Percentiles rank a stretch among this genome's conserved stretches.
These are phyloP conservation scores for Goniozus legneri DNA, from an alignment of 1,140 invertebrate genomes.

Conservation along the genomic window DNA sequence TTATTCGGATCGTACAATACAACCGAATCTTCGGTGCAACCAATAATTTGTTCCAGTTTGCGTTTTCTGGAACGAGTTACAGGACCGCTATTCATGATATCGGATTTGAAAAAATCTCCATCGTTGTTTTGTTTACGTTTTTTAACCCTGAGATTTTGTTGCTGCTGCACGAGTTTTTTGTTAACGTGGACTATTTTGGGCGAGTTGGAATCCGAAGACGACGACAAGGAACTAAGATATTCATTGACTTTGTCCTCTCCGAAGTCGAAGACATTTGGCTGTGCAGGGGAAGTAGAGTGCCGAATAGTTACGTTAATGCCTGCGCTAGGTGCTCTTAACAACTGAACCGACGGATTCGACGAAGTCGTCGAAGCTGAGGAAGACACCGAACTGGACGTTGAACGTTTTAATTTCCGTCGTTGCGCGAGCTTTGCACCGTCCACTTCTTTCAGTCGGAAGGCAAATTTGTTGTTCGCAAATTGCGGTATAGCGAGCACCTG, in stretches of 20 bases:
- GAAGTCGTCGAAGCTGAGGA: slow-evolving; percentile 45
- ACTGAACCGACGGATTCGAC: slow-evolving; percentile 28
- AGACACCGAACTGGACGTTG: slow-evolving; percentile 54
- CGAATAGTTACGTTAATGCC: slow-evolving; percentile 16
- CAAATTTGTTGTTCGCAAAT: slow-evolving; percentile 63
- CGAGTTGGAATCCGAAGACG: slow-evolving; percentile 44
- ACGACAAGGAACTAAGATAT: slow-evolving; percentile 55
- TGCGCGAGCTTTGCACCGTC: slow-evolving; percentile 67
- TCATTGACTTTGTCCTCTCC: slow-evolving; percentile 56
- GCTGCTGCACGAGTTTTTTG: slow-evolving; percentile 2
- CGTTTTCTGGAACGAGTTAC: slow-evolving; percentile 38
- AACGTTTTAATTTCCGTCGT: slow-evolving; percentile 62
- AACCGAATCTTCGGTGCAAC: slow-evolving; percentile 16
- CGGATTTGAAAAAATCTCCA: not conserved
- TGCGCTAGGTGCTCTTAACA: slow-evolving; percentile 25
- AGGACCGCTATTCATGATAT: slow-evolving; percentile 22
- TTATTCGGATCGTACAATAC: slow-evolving; percentile 17
- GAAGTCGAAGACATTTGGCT: slow-evolving; percentile 55
- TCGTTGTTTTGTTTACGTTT: slow-evolving; percentile 14
- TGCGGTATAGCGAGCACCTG: slow-evolving; percentile 32
- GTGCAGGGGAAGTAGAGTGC: slow-evolving; percentile 25
- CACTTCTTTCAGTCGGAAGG: slow-evolving; percentile 68
- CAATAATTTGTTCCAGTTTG: slow-evolving; percentile 30
- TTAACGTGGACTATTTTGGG: slow-evolving; percentile 18
- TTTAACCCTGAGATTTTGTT: slow-evolving; percentile 9